These are phyloP conservation scores for Pipa parva DNA, from an alignment of 2,113 vertebrate species.

Conservation along the genomic window DNA sequence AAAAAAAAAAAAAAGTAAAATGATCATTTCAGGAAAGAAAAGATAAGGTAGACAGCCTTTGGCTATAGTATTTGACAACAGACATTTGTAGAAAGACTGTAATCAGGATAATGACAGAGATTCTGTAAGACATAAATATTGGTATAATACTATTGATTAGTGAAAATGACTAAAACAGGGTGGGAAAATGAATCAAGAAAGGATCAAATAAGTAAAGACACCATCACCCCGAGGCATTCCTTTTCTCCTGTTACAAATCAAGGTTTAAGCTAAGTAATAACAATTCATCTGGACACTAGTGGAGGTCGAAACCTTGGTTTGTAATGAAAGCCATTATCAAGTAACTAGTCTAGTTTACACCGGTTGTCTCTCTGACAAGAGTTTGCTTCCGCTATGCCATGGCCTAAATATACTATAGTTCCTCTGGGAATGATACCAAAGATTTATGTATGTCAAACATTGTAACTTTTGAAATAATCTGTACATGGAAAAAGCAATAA, in stretches of 20 bases:
- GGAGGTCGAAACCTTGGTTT: too few species aligned
- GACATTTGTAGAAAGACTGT: neutral
- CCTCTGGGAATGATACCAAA: too few species aligned
- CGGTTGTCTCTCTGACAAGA: too few species aligned
- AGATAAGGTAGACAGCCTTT: neutral
- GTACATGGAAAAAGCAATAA: too few species aligned
- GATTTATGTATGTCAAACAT: too few species aligned
- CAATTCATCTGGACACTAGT: neutral
- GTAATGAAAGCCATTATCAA: too few species aligned
- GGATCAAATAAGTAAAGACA: neutral
- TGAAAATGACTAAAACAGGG: neutral
- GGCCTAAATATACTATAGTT: too few species aligned
- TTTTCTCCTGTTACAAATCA: neutral
- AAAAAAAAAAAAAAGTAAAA: neutral
- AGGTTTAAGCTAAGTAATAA: neutral
- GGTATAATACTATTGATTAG: neutral
- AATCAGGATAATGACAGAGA: slow-evolving; percentile 5
- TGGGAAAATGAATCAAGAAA: neutral
- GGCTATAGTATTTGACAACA: neutral
- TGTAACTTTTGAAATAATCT: too few species aligned
- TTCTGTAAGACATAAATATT: neutral
- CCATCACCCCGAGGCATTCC: neutral
- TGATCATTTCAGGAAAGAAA: neutral
- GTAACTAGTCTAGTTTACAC: too few species aligned
- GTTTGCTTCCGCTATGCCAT: too few species aligned